Evolutionary conservation across 2,113 vertebrate species (phyloP).

Genomic region (Sylvietta virens): DNA sequence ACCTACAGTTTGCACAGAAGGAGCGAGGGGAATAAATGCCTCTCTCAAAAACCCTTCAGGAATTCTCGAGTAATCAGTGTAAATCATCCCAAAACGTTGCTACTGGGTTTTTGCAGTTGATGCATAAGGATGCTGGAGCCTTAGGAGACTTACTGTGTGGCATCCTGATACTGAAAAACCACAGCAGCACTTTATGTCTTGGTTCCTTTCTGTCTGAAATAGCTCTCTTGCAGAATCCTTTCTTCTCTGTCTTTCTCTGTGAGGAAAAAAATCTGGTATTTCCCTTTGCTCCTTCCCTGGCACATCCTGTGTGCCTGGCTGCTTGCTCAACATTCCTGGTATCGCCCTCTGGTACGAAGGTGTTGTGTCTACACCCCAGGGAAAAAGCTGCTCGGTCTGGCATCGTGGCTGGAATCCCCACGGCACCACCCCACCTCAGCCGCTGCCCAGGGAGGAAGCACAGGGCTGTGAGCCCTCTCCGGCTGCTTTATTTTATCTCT

Average conservation of each 20-base stretch:
- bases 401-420: rapidly evolving
- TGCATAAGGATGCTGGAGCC: not conserved
- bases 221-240: not conserved
- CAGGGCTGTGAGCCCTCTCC: not conserved
- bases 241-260: not conserved
- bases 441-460: rapidly evolving
- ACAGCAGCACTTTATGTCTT: not conserved
- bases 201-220: not conserved
- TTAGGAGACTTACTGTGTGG: not conserved
- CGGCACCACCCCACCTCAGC: rapidly evolving
- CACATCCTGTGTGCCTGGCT: not conserved
- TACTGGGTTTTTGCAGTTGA: not conserved
- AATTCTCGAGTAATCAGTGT: not conserved
- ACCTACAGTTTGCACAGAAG: not conserved
- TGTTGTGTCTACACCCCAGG: not conserved
- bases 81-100: not conserved
- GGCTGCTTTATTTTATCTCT: not conserved
- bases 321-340: not conserved
- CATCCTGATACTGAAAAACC: not conserved
- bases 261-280: not conserved
- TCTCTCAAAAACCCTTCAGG: not conserved
- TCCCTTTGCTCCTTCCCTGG: not conserved
- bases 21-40: not conserved
- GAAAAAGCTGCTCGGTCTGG: not conserved
- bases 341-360: not conserved